These are phyloP conservation scores for Scelioninae gen. 1 DNA, from an alignment of 2,888 invertebrate species.

Conservation along the genomic window DNA sequence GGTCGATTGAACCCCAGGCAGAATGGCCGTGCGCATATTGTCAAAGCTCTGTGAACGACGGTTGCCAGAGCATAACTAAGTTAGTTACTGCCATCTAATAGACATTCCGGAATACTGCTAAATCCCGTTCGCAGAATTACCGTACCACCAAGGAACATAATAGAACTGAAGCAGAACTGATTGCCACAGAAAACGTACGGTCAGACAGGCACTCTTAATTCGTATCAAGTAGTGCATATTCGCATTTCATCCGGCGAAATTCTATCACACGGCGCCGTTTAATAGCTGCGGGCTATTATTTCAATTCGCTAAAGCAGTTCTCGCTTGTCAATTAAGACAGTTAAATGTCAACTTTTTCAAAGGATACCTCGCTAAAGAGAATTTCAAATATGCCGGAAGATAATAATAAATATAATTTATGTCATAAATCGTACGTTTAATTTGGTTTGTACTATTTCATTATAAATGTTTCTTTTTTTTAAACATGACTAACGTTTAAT, in stretches of 20 bases:
- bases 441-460: too few relatives aligned
- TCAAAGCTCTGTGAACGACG: constrained; percentile 66
- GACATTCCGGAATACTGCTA: constrained; percentile 77
- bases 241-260: constrained; percentile 35
- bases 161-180: constrained; percentile 81
- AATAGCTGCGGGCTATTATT: too few relatives aligned
- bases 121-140: constrained; percentile 78
- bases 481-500: too few relatives aligned
- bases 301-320: too few relatives aligned
- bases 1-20: constrained; percentile 43
- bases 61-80: constrained; percentile 77
- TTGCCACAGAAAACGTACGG: constrained; percentile 74
- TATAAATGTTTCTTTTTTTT: too few relatives aligned
- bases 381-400: too few relatives aligned
- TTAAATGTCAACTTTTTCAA: too few relatives aligned
- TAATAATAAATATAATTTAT: too few relatives aligned
- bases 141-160: constrained; percentile 77
- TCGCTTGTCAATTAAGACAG: too few relatives aligned
- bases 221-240: constrained; percentile 40
- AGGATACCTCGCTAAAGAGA: too few relatives aligned
- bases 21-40: constrained; percentile 47
- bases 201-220: constrained; percentile 27
- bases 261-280: too few relatives aligned
- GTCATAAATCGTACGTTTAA: too few relatives aligned
- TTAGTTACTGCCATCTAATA: constrained; percentile 78